Conservation (phyloP, 2,888 invertebrate species). For the Tinea semifulvella region DNA sequence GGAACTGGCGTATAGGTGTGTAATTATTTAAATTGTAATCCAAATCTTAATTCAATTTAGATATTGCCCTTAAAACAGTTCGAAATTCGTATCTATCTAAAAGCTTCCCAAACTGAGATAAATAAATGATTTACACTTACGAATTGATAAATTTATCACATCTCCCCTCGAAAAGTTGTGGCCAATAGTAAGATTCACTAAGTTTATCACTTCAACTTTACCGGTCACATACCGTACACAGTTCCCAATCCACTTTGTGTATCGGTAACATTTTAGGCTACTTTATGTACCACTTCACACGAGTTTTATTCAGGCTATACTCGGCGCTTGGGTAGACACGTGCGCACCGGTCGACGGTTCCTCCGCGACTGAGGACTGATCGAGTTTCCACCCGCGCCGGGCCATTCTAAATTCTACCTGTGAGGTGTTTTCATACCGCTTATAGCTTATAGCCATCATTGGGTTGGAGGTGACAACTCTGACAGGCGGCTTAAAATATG, state of each 20-base stretch:
- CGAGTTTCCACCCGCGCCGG: conserved; percentile 11
- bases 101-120: background rate
- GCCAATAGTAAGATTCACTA: no score
- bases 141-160: conserved; percentile 42
- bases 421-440: conserved; percentile 6
- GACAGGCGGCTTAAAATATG: conserved; percentile 11
- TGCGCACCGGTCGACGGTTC: background rate
- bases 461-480: no score
- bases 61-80: no score
- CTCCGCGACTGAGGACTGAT: conserved; percentile 11
- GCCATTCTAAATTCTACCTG: conserved; percentile 9
- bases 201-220: conserved; percentile 11
- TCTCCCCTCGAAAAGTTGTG: conserved; percentile 25
- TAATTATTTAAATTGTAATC: no score
- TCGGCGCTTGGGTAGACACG: conserved; percentile 1
- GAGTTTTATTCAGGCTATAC: conserved; percentile 2
- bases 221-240: conserved; percentile 11
- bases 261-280: conserved; percentile 9
- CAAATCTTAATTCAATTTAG: no score
- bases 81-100: no score
- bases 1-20: no score
- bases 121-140: conserved; percentile 27
- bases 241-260: conserved; percentile 10
- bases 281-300: conserved; percentile 10
- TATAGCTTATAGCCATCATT: conserved; percentile 11